A percentile compares a stretch with the other conserved stretches of the same genome.
These are phyloP conservation scores for Agonopterix arenella DNA, from an alignment of 2,888 invertebrate species.

Conservation along the genomic window DNA sequence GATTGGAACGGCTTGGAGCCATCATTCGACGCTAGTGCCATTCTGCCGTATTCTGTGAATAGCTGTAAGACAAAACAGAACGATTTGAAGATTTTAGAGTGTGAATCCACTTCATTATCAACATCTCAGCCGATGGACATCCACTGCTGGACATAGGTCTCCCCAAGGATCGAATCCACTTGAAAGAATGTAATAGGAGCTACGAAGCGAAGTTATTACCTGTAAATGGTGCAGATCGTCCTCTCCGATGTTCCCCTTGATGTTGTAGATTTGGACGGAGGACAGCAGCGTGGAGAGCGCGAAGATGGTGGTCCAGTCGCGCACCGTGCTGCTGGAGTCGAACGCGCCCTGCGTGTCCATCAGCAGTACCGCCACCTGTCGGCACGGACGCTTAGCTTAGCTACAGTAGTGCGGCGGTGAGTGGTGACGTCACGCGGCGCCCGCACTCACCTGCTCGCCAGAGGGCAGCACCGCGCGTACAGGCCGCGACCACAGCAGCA, in stretches of 20 bases:
- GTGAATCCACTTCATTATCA: no score
- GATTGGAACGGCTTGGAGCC: slow-evolving; percentile 84
- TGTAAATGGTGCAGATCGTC: slow-evolving; percentile 5
- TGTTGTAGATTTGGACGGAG: slow-evolving; percentile 7
- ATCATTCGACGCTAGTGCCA: slow-evolving; percentile 83
- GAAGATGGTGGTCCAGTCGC: slow-evolving; percentile 89
- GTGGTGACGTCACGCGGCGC: neutral
- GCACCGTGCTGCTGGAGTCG: slow-evolving; percentile 94
- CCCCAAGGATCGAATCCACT: no score
- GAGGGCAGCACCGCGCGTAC: neutral
- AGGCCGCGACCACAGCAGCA: slow-evolving; percentile 97
- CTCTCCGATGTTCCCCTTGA: neutral
- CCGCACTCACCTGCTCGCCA: neutral
- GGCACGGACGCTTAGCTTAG: neutral
- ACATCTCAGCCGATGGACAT: no score
- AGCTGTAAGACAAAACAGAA: slow-evolving; percentile 56
- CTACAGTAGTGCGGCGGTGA: neutral
- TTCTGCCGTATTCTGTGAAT: slow-evolving; percentile 94
- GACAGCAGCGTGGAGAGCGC: slow-evolving; percentile 89
- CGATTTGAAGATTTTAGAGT: no score
- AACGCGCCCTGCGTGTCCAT: slow-evolving; percentile 96
- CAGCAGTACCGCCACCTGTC: slow-evolving; percentile 84
- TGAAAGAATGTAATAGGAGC: no score
- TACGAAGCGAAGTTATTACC: neutral
- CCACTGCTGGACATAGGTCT: no score